Evolutionary conservation across 2,797 vertebrate species (phyloP).

Genomic region (Tadarida brasiliensis): DNA sequence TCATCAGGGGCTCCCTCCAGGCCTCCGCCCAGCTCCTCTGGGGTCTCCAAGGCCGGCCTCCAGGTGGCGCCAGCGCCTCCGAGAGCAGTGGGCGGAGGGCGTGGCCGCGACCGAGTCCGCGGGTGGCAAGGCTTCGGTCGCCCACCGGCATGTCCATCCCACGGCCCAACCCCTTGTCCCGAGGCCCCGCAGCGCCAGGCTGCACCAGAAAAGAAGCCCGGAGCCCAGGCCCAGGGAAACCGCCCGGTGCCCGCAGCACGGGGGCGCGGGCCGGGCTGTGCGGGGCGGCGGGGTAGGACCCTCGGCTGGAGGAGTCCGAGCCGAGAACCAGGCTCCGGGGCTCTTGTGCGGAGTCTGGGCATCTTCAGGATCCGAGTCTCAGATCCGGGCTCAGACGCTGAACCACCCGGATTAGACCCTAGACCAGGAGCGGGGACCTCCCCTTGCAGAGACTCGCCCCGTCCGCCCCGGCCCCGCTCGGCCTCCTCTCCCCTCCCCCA

Average conservation of each 20-base stretch:
- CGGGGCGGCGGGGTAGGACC: rapidly evolving
- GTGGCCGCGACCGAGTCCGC: rapidly evolving
- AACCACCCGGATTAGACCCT: background rate
- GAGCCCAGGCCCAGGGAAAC: background rate
- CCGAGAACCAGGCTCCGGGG: background rate
- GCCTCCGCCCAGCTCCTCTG: background rate
- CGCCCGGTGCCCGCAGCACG: background rate
- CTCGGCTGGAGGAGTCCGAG: background rate
- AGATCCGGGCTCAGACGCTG: rapidly evolving
- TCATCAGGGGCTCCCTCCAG: background rate
- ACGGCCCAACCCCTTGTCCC: rapidly evolving
- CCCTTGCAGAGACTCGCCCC: background rate
- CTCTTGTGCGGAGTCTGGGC: background rate
- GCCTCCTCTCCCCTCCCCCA: background rate
- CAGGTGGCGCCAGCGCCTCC: background rate
- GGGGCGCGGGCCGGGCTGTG: background rate
- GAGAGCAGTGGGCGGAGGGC: background rate
- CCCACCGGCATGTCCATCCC: rapidly evolving
- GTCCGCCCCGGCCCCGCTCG: rapidly evolving
- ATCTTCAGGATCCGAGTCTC: background rate
- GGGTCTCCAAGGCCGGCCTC: background rate
- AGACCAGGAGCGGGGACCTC: background rate
- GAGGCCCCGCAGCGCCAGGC: background rate
- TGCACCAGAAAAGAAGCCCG: rapidly evolving
- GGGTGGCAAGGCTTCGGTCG: rapidly evolving